Percentiles rank a stretch among this genome's conserved stretches.
Evolutionary conservation across 2,797 vertebrate genomes (phyloP).

Genomic region (Prunella strophiata): DNA sequence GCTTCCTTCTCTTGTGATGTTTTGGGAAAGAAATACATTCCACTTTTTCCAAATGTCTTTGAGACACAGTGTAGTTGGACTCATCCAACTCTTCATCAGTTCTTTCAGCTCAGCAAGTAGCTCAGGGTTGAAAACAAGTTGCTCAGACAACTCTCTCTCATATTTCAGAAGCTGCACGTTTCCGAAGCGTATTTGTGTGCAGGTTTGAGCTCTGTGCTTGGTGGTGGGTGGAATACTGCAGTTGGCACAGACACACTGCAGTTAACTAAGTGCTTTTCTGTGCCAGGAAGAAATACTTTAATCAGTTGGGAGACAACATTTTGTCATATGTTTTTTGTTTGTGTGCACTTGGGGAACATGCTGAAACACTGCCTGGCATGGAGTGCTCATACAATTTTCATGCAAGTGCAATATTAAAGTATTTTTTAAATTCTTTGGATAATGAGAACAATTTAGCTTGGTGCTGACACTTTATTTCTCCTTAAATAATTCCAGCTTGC

Average conservation of each 20-base stretch:
- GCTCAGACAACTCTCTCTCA: background rate
- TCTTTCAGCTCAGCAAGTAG: background rate
- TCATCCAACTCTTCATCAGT: background rate
- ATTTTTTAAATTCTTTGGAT: slow-evolving; percentile 53
- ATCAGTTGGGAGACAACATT: slow-evolving; percentile 63
- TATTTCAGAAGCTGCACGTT: slow-evolving; percentile 39
- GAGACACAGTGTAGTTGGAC: background rate
- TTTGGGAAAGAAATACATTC: background rate
- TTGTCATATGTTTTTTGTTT: slow-evolving; percentile 73
- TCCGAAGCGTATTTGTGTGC: background rate
- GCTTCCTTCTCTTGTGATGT: background rate
- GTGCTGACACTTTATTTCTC: slow-evolving; percentile 62
- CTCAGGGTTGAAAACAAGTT: slow-evolving; percentile 29
- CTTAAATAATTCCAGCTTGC: slow-evolving; percentile 54
- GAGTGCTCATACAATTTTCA: slow-evolving; percentile 55
- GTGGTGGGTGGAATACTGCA: slow-evolving; percentile 66
- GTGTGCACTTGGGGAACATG: slow-evolving; percentile 54
- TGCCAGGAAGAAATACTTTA: slow-evolving; percentile 71
- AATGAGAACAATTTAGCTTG: slow-evolving; percentile 50
- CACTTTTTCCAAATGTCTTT: background rate
- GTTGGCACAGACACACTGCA: slow-evolving; percentile 32
- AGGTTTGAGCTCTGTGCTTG: slow-evolving; percentile 69
- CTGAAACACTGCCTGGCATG: slow-evolving; percentile 63
- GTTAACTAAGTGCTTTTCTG: slow-evolving; percentile 64
- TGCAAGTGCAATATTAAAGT: slow-evolving; percentile 45